These are phyloP conservation scores for Alaudala cheleensis DNA, from an alignment of 2,113 vertebrate genomes.

Conservation along the genomic window DNA sequence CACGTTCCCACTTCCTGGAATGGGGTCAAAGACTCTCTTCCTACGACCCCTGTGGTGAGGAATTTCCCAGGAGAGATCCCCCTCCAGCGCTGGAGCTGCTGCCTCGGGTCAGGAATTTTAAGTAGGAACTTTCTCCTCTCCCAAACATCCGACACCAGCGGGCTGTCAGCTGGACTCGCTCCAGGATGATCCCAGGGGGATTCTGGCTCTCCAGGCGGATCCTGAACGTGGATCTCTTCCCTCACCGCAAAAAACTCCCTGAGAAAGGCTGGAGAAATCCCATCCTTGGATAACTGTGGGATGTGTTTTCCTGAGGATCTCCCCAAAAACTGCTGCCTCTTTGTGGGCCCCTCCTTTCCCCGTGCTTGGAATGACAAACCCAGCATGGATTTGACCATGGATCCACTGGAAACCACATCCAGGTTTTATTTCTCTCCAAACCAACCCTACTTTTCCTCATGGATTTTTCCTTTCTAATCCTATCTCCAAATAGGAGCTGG, in stretches of 20 bases:
- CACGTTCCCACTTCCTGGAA: neutral
- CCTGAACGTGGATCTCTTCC: neutral
- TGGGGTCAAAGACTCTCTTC: neutral
- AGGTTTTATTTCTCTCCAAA: neutral
- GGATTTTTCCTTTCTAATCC: neutral
- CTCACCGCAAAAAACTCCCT: neutral
- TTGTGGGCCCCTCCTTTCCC: neutral
- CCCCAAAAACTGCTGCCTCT: neutral
- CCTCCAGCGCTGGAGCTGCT: neutral
- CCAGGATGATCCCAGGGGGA: neutral
- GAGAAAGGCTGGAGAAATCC: neutral
- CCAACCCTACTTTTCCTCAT: neutral
- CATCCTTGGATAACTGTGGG: neutral
- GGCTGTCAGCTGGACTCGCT: neutral
- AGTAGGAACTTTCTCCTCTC: neutral
- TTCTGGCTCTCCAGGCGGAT: neutral
- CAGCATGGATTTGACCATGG: neutral
- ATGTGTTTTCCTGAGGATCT: neutral
- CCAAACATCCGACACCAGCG: neutral
- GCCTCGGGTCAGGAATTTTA: neutral
- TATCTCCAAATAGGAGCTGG: fast-evolving
- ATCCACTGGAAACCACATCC: neutral
- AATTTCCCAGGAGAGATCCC: neutral
- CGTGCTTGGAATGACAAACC: neutral
- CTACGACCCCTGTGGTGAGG: neutral